These are phyloP conservation scores for Ceryle rudis DNA, from an alignment of 2,797 vertebrate species.

Conservation along the genomic window DNA sequence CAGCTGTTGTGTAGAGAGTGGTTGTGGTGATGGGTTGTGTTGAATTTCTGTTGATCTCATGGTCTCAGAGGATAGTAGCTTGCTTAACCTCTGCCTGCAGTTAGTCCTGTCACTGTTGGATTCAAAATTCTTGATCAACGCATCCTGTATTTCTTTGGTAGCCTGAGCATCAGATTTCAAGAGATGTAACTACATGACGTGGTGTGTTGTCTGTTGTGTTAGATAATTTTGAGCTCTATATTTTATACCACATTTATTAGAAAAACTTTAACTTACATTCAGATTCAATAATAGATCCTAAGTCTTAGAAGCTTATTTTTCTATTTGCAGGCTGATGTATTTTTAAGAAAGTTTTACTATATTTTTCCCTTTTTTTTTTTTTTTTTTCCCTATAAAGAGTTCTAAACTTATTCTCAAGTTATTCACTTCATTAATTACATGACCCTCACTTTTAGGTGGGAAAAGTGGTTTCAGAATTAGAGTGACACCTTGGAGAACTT, in stretches of 20 bases:
- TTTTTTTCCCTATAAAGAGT: background rate
- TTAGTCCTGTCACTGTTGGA: background rate
- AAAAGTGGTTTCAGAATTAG: background rate
- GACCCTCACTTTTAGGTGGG: background rate
- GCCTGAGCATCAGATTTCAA: background rate
- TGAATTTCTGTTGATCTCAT: background rate
- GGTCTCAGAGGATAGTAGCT: background rate
- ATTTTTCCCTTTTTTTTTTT: background rate
- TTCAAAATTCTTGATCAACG: background rate
- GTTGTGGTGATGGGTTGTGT: background rate
- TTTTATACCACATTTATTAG: background rate
- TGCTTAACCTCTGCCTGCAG: background rate
- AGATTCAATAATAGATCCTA: background rate
- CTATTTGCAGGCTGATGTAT: background rate
- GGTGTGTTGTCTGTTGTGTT: background rate
- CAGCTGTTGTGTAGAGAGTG: background rate
- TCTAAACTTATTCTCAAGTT: background rate
- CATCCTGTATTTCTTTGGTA: background rate
- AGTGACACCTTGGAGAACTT: background rate
- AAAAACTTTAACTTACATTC: background rate
- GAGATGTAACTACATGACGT: background rate
- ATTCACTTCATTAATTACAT: background rate
- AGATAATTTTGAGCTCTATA: background rate
- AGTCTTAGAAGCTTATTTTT: background rate
- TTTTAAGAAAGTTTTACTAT: background rate